A percentile compares a stretch with the other conserved stretches of the same genome.
Evolutionary conservation across 1,140 invertebrate species (phyloP).

Genomic region (Physella acuta): DNA sequence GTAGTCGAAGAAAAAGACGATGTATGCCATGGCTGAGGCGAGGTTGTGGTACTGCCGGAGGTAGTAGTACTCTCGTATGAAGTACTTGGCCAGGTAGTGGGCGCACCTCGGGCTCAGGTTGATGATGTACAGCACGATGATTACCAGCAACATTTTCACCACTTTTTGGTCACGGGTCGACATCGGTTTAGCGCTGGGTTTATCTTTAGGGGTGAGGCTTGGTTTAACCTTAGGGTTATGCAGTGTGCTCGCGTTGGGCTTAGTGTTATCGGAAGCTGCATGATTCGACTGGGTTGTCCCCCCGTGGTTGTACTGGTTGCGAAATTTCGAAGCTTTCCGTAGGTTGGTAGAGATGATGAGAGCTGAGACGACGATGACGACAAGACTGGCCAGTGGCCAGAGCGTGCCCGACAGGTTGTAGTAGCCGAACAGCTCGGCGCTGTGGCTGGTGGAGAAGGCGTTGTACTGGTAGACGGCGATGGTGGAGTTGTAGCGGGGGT

Average conservation of each 20-base stretch:
- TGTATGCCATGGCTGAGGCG: neutral
- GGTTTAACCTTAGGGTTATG: too few species aligned
- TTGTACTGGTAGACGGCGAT: conserved; percentile 16
- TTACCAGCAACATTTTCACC: neutral
- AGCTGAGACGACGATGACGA: conserved; percentile 18
- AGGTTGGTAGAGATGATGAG: conserved; percentile 18
- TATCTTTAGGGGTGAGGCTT: neutral
- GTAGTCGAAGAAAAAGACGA: neutral
- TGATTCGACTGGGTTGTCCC: too few species aligned
- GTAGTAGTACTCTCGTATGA: neutral
- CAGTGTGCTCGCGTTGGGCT: too few species aligned
- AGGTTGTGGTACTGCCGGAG: neutral
- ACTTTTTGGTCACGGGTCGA: conserved; percentile 11
- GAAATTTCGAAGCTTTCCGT: conserved; percentile 7
- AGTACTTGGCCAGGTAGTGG: conserved; percentile 2
- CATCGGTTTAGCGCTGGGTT: neutral
- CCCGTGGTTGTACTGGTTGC: too few species aligned
- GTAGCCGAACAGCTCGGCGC: neutral
- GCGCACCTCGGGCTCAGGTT: neutral
- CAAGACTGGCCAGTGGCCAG: conserved; percentile 16
- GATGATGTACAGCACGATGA: conserved; percentile 5
- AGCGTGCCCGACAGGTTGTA: conserved; percentile 23
- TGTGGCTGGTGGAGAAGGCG: conserved; percentile 9
- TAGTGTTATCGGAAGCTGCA: too few species aligned
- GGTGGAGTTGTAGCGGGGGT: conserved; percentile 7